These are phyloP conservation scores for Drosophila sturtevanti DNA, from an alignment of 1,140 invertebrate species.

Conservation along the genomic window DNA sequence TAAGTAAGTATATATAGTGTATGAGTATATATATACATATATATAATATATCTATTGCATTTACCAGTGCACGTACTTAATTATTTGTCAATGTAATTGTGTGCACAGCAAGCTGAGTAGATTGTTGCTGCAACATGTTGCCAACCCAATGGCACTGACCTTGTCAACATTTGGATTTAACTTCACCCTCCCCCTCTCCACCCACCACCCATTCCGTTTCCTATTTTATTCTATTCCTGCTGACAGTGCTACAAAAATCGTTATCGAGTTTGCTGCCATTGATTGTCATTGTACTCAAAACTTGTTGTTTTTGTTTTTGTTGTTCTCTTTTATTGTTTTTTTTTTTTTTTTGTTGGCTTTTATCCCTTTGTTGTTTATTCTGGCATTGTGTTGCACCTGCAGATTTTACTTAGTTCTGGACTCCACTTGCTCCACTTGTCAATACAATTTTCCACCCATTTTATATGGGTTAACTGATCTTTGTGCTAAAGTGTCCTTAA, in stretches of 20 bases:
- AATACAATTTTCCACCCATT: constrained; percentile 38
- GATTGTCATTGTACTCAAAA: neutral
- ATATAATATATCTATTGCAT: constrained; percentile 13
- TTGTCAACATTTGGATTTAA: neutral
- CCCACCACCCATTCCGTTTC: too few relatives aligned
- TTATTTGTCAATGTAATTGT: constrained; percentile 49
- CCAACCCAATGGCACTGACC: constrained; percentile 4
- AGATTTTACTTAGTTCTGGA: too few relatives aligned
- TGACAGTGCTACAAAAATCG: neutral
- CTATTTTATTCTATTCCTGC: neutral
- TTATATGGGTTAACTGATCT: constrained; percentile 44
- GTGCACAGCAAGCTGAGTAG: constrained; percentile 23
- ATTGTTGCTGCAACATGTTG: constrained; percentile 7
- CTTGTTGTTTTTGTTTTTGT: neutral
- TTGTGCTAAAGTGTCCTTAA: constrained; percentile 34
- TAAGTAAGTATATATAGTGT: neutral
- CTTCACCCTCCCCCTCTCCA: too few relatives aligned
- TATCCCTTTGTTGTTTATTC: constrained; percentile 4
- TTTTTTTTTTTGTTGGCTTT: neutral
- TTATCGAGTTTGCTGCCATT: neutral
- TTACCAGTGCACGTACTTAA: constrained; percentile 42
- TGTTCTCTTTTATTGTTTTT: neutral
- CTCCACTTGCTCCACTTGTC: constrained; percentile 24
- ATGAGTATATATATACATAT: neutral
- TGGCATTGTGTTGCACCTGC: constrained; percentile 22